These are phyloP conservation scores for Cheracebus regulus DNA, from an alignment of 2,797 vertebrate species.

Conservation along the genomic window DNA sequence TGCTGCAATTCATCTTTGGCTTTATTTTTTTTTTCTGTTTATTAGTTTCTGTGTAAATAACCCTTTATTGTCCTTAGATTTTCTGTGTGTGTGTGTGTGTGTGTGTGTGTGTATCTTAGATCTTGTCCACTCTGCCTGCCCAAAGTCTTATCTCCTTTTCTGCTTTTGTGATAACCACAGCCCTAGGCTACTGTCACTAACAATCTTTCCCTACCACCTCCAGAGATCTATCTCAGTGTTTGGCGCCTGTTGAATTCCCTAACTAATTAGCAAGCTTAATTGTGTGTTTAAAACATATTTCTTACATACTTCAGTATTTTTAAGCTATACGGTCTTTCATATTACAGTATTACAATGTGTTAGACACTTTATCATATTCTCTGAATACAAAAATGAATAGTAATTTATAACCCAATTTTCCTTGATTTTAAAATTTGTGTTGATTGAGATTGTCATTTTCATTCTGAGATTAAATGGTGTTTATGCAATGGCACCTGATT, in stretches of 20 bases:
- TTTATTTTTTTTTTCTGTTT: background rate
- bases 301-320: background rate
- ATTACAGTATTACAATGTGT: background rate
- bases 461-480: background rate
- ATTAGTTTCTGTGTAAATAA: background rate
- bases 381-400: background rate
- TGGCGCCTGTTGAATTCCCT: background rate
- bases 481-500: background rate
- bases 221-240: background rate
- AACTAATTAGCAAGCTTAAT: background rate
- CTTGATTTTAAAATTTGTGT: background rate
- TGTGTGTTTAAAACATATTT: background rate
- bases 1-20: background rate
- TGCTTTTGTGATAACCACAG: background rate
- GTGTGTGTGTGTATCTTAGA: background rate
- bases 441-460: background rate
- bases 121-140: background rate
- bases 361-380: background rate
- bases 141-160: background rate
- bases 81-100: no score
- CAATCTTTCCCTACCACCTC: background rate
- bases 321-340: background rate
- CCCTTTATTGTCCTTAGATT: background rate
- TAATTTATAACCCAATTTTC: background rate
- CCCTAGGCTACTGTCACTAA: background rate